phyloP scores from a whole-genome alignment of 1,140 invertebrate genomes.

The Drosophila orosa region DNA sequence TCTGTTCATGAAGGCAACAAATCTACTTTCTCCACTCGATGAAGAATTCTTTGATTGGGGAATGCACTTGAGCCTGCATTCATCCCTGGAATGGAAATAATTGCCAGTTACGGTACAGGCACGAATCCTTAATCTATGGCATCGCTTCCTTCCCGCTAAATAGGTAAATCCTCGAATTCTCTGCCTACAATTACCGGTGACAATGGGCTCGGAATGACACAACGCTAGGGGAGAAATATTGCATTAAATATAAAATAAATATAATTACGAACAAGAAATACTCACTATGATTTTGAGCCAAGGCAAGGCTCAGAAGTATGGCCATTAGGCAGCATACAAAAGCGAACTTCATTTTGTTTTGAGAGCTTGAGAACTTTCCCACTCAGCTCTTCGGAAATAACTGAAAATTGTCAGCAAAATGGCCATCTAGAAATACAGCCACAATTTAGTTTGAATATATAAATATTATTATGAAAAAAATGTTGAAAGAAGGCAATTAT shows the following conservation, averaged over 20 bases:
- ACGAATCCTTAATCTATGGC: background rate
- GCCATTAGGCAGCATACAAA: background rate
- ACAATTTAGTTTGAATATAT: background rate
- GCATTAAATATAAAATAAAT: no score
- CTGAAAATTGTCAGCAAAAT: background rate
- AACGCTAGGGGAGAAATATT: background rate
- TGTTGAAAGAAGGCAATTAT: no score
- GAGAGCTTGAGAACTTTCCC: no score
- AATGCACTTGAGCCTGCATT: background rate
- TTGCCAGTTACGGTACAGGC: background rate
- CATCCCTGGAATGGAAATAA: background rate
- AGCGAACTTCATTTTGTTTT: slow-evolving; percentile 1
- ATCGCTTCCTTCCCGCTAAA: background rate
- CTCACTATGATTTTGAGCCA: background rate
- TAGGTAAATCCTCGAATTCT: background rate
- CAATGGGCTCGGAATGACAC: background rate
- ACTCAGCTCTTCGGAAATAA: background rate
- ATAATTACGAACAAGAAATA: background rate
- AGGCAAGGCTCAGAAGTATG: no score
- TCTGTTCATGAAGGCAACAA: background rate
- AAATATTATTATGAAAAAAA: background rate
- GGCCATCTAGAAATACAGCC: background rate
- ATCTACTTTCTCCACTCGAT: background rate
- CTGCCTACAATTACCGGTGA: background rate
- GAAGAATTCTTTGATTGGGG: background rate